Evolutionary conservation across 2,797 vertebrate species (phyloP).

Genomic region (Simalia tracyae): DNA sequence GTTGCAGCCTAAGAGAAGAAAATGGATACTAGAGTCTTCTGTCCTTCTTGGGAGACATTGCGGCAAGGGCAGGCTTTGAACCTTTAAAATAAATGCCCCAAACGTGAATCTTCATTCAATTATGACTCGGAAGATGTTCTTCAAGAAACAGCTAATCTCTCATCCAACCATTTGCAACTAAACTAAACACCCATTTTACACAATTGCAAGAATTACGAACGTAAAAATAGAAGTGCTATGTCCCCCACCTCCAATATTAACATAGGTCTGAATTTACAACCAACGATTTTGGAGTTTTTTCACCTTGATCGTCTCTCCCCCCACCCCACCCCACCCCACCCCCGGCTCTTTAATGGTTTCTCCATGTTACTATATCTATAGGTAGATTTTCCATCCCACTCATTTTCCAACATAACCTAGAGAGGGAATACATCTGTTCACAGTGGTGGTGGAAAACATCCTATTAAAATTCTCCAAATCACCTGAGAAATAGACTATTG

Average conservation of each 20-base stretch:
- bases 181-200: background rate
- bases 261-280: too few species aligned
- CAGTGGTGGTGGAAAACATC: conserved; percentile 51
- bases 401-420: background rate
- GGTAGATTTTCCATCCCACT: background rate
- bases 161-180: background rate
- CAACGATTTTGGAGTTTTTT: background rate
- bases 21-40: too few species aligned
- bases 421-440: conserved; percentile 40
- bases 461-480: conserved; percentile 37
- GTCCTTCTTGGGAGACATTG: too few species aligned
- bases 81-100: too few species aligned
- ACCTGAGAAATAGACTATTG: conserved; percentile 33
- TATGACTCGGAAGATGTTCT: background rate
- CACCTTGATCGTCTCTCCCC: too few species aligned
- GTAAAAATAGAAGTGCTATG: background rate
- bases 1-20: too few species aligned
- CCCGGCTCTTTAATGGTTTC: background rate
- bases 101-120: background rate
- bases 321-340: background rate
- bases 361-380: background rate
- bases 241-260: background rate
- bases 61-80: too few species aligned
- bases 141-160: background rate
- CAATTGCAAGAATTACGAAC: background rate